Conservation (phyloP, 2,888 invertebrate genomes). For the Scaptomyza cyrtandrae region DNA sequence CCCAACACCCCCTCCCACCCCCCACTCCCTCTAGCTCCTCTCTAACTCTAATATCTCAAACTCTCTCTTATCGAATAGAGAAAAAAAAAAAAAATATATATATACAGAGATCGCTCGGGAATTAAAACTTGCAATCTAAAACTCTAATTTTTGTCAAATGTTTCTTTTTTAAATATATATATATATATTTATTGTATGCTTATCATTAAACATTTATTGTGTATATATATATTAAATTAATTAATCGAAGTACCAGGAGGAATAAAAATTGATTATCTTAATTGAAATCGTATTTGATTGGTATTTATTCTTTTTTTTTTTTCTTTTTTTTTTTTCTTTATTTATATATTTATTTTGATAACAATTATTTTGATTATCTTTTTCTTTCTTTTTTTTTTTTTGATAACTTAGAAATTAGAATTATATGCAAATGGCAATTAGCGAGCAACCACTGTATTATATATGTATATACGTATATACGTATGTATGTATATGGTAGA, state of each 20-base stretch:
- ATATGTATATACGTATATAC: background rate
- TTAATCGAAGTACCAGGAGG: background rate
- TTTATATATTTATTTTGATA: background rate
- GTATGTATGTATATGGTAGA: background rate
- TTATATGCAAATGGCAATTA: slow-evolving; percentile 11
- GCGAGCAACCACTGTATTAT: slow-evolving; percentile 6
- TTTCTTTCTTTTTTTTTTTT: background rate
- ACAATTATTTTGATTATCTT: background rate
- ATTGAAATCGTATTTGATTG: no score
- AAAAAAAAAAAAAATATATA: background rate
- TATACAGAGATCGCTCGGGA: background rate
- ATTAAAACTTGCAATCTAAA: slow-evolving; percentile 1
- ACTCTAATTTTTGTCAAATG: background rate
- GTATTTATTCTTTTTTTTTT: no score
- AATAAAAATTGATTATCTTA: background rate
- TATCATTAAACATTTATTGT: background rate
- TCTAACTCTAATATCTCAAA: slow-evolving; percentile 39
- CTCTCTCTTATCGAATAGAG: slow-evolving; percentile 20
- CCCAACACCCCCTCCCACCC: background rate
- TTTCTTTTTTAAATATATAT: background rate
- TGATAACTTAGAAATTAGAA: slow-evolving; percentile 6
- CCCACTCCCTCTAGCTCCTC: background rate
- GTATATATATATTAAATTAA: background rate
- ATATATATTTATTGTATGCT: background rate
- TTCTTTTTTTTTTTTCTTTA: no score